Evolutionary conservation across 2,888 invertebrate species (phyloP).

Genomic region (Nasonovia ribisnigri): DNA sequence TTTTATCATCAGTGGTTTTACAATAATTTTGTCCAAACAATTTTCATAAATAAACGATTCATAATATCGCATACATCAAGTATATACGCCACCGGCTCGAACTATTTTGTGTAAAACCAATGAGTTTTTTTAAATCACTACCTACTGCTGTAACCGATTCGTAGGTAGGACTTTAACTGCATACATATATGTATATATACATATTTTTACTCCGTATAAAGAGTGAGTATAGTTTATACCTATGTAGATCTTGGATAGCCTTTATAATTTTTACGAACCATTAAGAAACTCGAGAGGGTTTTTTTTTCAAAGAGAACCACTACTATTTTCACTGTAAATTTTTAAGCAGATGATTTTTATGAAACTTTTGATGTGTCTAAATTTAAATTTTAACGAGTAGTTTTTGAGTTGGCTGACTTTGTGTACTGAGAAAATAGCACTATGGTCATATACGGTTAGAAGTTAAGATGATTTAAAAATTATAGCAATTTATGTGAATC

Average conservation of each 20-base stretch:
- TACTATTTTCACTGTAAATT: neutral
- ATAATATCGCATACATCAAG: neutral
- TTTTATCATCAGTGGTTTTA: neutral
- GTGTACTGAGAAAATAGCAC: neutral
- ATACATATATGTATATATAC: neutral
- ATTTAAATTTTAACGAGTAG: neutral
- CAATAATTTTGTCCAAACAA: neutral
- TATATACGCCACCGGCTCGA: neutral
- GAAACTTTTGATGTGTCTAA: neutral
- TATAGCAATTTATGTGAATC: neutral
- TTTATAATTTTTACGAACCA: neutral
- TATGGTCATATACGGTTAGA: neutral
- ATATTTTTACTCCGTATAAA: neutral
- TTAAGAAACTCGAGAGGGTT: neutral
- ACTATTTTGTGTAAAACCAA: neutral
- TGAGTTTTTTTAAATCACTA: neutral
- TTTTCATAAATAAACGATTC: neutral
- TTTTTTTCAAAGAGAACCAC: neutral
- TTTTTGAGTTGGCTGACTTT: neutral
- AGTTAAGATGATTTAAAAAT: neutral
- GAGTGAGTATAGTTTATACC: neutral
- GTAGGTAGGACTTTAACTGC: neutral
- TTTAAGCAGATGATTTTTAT: neutral
- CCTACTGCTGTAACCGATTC: neutral
- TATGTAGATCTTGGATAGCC: neutral